Evolutionary conservation across 1,140 invertebrate species (phyloP), one percentile per base, ranked within the genome.

Genomic region (Zaprionus davidi): DNA sequence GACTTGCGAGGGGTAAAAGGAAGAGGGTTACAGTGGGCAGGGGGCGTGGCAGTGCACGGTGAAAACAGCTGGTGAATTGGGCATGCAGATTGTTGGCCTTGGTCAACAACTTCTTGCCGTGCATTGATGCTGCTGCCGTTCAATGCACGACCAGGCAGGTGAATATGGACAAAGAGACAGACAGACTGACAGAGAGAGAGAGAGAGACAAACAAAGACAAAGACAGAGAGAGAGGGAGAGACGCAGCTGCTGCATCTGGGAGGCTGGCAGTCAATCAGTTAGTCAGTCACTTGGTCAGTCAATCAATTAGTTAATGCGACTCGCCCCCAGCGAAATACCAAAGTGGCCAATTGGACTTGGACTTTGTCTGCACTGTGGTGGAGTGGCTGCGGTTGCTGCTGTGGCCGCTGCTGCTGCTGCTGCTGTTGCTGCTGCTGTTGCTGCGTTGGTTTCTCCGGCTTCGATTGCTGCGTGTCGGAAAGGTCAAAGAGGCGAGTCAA

Each of bases 11-110:
- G 28, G 22, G n/a, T 20, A 51, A 22, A 11, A 22, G 51, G 13
- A n/a, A n/a, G 36, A 13, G 57, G 31, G 31, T 11, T 20, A 36
- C 20, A 15, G 13, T 28, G 24, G 22, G 13, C 24, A 44, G 67
- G 53, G 53, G 26, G 53, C 13, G 51, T n/a, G 24, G 26, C 46
- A 22, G 13, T 51, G 53, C 24, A 56, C 24, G 28, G 66, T 73
- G 66, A 62, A 74, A 62, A 74, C 57, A 38, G 58, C 67, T 63
- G 60, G 79, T 63, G 69, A 77, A 70, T 80, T 70, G 63, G 24
- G 74, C 70, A 80, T 77, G 79, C 83, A 85, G 79, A 76, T 75
- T 58, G 80, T 57, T 88, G 79, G 76, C 83, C 83, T 87, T 87
- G 83, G 71, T 49, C 55, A 65, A 70, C 78, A 46, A 62, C 49